Percentiles rank a stretch among this genome's conserved stretches.
These are phyloP conservation scores for Pterobdella sp. DNA, from an alignment of 2,888 invertebrate species.

Conservation along the genomic window DNA sequence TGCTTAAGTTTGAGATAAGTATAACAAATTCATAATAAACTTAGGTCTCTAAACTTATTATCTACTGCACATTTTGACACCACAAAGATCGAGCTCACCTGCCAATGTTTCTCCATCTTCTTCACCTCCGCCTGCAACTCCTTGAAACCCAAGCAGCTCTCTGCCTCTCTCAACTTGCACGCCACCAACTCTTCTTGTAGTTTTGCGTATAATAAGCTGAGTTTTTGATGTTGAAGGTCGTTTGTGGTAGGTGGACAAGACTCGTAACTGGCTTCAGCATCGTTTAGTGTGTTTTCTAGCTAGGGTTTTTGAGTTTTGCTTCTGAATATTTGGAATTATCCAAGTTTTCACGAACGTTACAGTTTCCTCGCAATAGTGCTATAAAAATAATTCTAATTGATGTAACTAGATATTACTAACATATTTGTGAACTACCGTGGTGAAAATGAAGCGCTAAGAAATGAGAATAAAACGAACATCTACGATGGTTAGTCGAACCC, in stretches of 20 bases:
- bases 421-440: too few relatives aligned
- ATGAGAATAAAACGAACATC: background rate
- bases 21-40: background rate
- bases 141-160: constrained; percentile 87
- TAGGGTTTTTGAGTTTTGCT: too few relatives aligned
- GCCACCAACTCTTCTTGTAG: constrained; percentile 94
- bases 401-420: too few relatives aligned
- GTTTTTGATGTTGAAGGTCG: background rate
- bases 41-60: too few relatives aligned
- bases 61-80: background rate
- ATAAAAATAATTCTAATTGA: too few relatives aligned
- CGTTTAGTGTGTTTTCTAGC: too few relatives aligned
- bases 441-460: too few relatives aligned
- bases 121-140: constrained; percentile 60
- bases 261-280: too few relatives aligned
- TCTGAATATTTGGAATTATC: too few relatives aligned
- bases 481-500: background rate
- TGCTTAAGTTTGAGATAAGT: background rate
- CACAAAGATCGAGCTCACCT: constrained; percentile 27
- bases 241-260: too few relatives aligned
- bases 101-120: constrained; percentile 42
- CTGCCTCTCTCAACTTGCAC: constrained; percentile 91
- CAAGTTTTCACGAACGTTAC: too few relatives aligned
- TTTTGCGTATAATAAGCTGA: constrained; percentile 64
- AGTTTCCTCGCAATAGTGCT: too few relatives aligned